Evolutionary conservation across 1,140 invertebrate genomes (phyloP).

Genomic region (Calliphora vicina): DNA sequence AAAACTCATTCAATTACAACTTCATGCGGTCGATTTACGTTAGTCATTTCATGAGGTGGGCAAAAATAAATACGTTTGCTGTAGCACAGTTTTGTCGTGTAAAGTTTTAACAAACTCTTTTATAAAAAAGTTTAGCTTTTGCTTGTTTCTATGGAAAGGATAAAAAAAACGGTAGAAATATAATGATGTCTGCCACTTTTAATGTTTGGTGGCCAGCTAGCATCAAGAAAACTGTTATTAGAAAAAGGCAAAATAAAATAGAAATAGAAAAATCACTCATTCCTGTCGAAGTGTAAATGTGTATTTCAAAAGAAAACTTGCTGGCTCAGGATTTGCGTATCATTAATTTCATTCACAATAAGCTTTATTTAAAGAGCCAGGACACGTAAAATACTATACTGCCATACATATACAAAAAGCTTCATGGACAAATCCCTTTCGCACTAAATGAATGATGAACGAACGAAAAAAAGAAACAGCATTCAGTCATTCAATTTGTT

Average conservation of each 20-base stretch:
- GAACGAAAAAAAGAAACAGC: not conserved
- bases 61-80: not conserved
- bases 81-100: not conserved
- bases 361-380: not conserved
- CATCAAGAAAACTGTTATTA: too few species aligned
- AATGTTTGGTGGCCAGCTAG: not conserved
- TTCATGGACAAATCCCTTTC: not conserved
- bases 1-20: slow-evolving; percentile 4
- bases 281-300: not conserved
- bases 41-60: not conserved
- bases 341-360: slow-evolving; percentile 1
- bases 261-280: too few species aligned
- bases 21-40: not conserved
- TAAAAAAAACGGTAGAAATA: too few species aligned
- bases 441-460: not conserved
- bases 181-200: not conserved
- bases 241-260: too few species aligned
- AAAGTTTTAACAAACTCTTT: not conserved
- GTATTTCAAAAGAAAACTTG: not conserved
- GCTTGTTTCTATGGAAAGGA: too few species aligned
- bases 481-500: not conserved
- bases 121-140: not conserved
- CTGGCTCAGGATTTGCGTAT: slow-evolving; percentile 2
- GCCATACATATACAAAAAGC: not conserved
- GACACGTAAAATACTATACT: not conserved